These are phyloP conservation scores for Ranitomeya imitator DNA, from an alignment of 2,113 vertebrate genomes.

Conservation along the genomic window DNA sequence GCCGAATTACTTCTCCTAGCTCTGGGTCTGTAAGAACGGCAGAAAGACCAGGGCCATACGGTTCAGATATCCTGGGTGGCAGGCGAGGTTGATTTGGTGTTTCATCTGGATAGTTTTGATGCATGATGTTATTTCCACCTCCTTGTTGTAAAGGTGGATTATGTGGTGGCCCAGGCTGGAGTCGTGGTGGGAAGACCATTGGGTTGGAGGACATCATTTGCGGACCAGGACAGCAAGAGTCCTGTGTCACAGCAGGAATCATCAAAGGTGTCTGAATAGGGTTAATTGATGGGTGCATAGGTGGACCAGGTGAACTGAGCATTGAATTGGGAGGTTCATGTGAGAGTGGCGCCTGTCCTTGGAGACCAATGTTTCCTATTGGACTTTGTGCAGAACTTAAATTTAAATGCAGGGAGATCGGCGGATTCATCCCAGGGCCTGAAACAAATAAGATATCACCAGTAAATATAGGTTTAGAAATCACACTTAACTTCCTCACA, in stretches of 20 bases:
- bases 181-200: slow-evolving; percentile 76
- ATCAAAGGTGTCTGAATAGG: slow-evolving; percentile 75
- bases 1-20: slow-evolving; percentile 93
- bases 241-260: slow-evolving; percentile 75
- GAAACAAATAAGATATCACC: not conserved
- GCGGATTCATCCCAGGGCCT: slow-evolving; percentile 10
- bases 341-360: slow-evolving; percentile 86
- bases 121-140: slow-evolving; percentile 68
- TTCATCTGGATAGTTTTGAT: slow-evolving; percentile 78
- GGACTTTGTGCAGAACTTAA: slow-evolving; percentile 86
- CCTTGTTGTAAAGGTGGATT: slow-evolving; percentile 65
- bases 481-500: not conserved
- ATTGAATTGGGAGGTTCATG: slow-evolving; percentile 83
- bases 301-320: slow-evolving; percentile 85
- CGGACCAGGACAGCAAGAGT: slow-evolving; percentile 75
- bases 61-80: slow-evolving; percentile 75
- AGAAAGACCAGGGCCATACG: slow-evolving; percentile 73
- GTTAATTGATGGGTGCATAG: slow-evolving; percentile 78
- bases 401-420: slow-evolving; percentile 77
- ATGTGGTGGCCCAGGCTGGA: slow-evolving; percentile 71
- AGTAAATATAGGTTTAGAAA: not conserved
- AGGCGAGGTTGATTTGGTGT: slow-evolving; percentile 79
- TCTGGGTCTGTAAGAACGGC: slow-evolving; percentile 87
- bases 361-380: slow-evolving; percentile 80
- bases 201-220: slow-evolving; percentile 86